Evolutionary conservation across 1,140 invertebrate genomes (phyloP), one percentile per base, ranked within the genome.

Genomic region (Eciton burchellii): DNA sequence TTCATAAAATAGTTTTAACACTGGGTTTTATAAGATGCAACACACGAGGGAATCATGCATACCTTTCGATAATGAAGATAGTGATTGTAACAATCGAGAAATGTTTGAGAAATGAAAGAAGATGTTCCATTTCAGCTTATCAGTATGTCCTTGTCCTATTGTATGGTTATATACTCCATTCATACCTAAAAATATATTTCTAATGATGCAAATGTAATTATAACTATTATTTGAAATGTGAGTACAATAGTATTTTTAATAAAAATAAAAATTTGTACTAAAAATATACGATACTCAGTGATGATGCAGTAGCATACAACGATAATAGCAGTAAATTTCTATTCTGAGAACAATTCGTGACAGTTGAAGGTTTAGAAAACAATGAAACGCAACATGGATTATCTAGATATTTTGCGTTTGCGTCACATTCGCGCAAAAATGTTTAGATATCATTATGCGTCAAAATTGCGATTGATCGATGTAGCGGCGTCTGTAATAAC

Each of bases 61-160:
- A 59, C 26, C 1, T 41, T 19, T 62, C 24, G n/a, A n/a, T n/a
- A n/a, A n/a, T n/a, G n/a, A n/a, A n/a, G n/a, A 66, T 5, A 16
- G 14, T 16, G 1, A 24, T 16, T 16, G 0, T 24, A 35, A 19
- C 6, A 19, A 24, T n/a, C n/a, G n/a, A n/a, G n/a, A n/a, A n/a
- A n/a, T n/a, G n/a, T n/a, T n/a, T n/a, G n/a, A n/a, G n/a, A 5
- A 66, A 41, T 12, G 21, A 49, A 21, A 65, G 26, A 49, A 0
- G 35, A 76, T 49, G 26, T 54, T 47, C 19, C 16, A 12, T 82
- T 77, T 49, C 41, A 83, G 72, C 26, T 77, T 47, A 0, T 41
- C 3, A 77, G 49, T 19, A 77, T 63, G 56, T 14, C 72, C 9
- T 9, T 66, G 9, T 83, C 72, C 41, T 77, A 77, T n/a, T 76